Evolutionary conservation across 2,888 invertebrate genomes (phyloP), one percentile per base, ranked within the genome.

Genomic region (Horisme vitalbata): DNA sequence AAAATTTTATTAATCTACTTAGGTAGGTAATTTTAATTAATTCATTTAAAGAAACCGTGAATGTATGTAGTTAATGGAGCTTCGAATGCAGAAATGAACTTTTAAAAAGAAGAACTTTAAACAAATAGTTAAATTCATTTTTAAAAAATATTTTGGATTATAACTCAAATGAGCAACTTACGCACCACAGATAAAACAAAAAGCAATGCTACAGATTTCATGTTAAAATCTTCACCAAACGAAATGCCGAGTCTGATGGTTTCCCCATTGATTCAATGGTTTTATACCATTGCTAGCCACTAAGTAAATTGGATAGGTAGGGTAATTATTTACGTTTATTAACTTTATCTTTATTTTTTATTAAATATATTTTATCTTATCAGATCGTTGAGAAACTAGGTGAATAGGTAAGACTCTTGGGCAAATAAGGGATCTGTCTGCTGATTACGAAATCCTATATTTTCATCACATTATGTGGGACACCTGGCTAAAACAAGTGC

Each of bases 271-370:
- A 48, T 56, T 47, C 45, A n/a, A n/a, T n/a, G n/a, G n/a, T n/a
- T n/a, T n/a, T n/a, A n/a, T n/a, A n/a, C n/a, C n/a, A n/a, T n/a
- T n/a, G n/a, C n/a, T n/a, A n/a, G n/a, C n/a, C n/a, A n/a, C n/a
- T n/a, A n/a, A n/a, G n/a, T n/a, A n/a, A n/a, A n/a, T n/a, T n/a
- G n/a, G n/a, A n/a, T n/a, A n/a, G n/a, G 18, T 51, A 67, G 68
- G 68, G 72, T 71, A 76, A 82, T 77, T 84, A 83, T 83, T 82
- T 62, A 52, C 58, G 53, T 65, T 54, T 57, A 59, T 49, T 68
- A 67, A 56, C 52, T 67, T 62, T 72, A 64, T 68, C 47, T 48
- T 37, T 55, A 54, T 52, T 58, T 46, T 18, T 55, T 45, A 67
- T 55, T 62, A 72, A 71, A 74, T 68, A 73, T 12, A 53, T 55